Evolutionary conservation across 1,140 invertebrate species (phyloP).

Genomic region (Tetraneura akinire): DNA sequence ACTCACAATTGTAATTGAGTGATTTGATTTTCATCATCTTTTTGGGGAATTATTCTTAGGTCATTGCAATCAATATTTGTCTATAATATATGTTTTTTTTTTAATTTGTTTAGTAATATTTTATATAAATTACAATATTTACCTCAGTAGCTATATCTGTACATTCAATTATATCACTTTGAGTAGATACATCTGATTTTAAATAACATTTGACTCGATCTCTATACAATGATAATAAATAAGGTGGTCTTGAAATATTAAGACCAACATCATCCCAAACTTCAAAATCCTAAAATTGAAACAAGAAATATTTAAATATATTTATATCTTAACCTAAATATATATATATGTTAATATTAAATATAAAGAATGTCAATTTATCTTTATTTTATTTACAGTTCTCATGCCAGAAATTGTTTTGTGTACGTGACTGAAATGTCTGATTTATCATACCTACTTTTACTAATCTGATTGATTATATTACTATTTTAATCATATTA

Average conservation of each 20-base stretch:
- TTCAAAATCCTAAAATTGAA: constrained; percentile 75
- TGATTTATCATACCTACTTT: too few species aligned
- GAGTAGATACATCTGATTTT: constrained; percentile 56
- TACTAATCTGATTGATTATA: too few species aligned
- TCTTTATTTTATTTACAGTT: too few species aligned
- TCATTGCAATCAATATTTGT: constrained; percentile 1
- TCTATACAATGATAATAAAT: constrained; percentile 75
- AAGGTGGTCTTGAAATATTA: constrained; percentile 80
- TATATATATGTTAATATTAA: too few species aligned
- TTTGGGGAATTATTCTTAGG: constrained; percentile 1
- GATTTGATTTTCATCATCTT: neutral
- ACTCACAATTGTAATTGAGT: constrained; percentile 41
- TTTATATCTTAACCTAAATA: too few species aligned
- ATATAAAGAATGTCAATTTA: too few species aligned
- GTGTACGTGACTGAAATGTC: too few species aligned
- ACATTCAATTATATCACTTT: neutral
- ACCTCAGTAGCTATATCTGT: constrained; percentile 3
- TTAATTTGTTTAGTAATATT: neutral
- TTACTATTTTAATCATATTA: too few species aligned
- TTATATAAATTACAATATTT: neutral
- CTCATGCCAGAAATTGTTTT: too few species aligned
- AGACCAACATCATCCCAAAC: constrained; percentile 92
- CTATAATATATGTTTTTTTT: too few species aligned
- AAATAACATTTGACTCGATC: constrained; percentile 60
- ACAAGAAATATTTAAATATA: too few species aligned